phyloP scores from a whole-genome alignment of 2,888 invertebrate genomes.

The Scaeva pyrastri region DNA sequence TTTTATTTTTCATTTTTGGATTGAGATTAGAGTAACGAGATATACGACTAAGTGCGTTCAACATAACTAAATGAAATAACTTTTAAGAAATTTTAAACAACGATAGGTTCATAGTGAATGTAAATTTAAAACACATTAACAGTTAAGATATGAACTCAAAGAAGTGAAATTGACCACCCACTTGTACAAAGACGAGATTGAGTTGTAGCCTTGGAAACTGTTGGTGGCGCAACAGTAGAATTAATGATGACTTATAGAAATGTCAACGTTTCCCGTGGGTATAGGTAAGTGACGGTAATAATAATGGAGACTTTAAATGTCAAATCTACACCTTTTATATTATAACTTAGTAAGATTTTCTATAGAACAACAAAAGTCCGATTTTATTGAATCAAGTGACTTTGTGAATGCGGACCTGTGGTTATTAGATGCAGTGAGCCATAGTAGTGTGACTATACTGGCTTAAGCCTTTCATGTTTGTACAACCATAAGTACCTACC shows the following conservation, averaged over 20 bases:
- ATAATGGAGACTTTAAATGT: no score
- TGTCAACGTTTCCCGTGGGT: no score
- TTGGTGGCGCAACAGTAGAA: no score
- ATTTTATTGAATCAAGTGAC: background rate
- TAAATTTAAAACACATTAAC: no score
- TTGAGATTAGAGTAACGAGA: background rate
- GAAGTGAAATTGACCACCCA: no score
- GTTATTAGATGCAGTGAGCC: background rate
- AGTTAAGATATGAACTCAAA: no score
- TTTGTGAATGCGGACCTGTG: slow-evolving; percentile 4
- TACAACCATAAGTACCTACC: slow-evolving; percentile 11
- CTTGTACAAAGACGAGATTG: no score
- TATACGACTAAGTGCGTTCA: background rate
- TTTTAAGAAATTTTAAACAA: background rate
- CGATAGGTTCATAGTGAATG: background rate
- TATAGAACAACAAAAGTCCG: background rate
- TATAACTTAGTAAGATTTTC: no score
- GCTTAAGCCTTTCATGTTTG: slow-evolving; percentile 18
- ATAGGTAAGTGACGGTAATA: no score
- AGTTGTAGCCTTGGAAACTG: no score
- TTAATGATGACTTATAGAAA: no score
- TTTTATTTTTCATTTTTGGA: background rate
- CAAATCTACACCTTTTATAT: no score
- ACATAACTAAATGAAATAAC: background rate
- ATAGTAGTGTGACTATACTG: background rate